These are phyloP conservation scores for Hippocampus zosterae DNA, from an alignment of 2,113 vertebrate genomes.

Conservation along the genomic window DNA sequence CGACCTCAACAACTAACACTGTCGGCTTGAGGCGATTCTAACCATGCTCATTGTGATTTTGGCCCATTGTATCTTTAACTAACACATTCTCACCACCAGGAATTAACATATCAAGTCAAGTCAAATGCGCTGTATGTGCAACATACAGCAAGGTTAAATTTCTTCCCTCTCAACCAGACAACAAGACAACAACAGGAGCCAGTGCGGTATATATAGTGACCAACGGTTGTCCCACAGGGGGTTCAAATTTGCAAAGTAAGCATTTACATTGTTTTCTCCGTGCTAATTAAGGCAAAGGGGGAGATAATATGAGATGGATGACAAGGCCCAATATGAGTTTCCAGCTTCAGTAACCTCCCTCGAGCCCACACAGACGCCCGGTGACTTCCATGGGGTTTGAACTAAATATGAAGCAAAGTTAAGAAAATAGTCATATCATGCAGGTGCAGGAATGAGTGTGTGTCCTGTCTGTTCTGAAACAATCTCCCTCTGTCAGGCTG, in stretches of 20 bases:
- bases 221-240: no score
- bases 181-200: no score
- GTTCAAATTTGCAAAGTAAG: not conserved
- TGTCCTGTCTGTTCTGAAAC: constrained; percentile 30
- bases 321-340: not conserved
- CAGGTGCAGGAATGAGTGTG: constrained; percentile 10
- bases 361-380: constrained; percentile 19
- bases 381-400: constrained; percentile 22
- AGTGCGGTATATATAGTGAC: no score
- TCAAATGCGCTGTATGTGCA: no score
- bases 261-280: not conserved
- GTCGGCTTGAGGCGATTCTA: not conserved
- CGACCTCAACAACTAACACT: constrained; percentile 25
- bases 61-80: not conserved
- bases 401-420: constrained; percentile 18
- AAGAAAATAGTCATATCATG: constrained; percentile 18
- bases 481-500: constrained; percentile 28
- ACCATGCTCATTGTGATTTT: not conserved
- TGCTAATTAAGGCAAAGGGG: not conserved
- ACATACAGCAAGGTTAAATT: no score
- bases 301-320: not conserved
- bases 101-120: not conserved
- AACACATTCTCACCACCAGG: not conserved
- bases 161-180: no score
- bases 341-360: not conserved